phyloP scores from a whole-genome alignment of 1,140 invertebrate genomes.

The Drosophila persimilis region DNA sequence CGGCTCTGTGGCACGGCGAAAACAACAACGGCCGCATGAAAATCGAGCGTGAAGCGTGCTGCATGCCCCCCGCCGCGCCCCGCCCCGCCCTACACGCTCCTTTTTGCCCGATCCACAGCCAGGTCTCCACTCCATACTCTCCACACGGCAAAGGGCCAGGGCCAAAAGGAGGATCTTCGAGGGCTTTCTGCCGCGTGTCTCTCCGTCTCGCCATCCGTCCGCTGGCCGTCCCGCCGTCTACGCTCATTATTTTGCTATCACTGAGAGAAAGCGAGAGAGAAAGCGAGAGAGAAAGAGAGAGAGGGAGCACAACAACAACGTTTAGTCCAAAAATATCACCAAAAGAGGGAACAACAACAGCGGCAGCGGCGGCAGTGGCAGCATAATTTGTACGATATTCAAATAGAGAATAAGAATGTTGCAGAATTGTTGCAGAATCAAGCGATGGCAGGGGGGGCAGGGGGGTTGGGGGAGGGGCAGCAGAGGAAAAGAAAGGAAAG shows the following conservation, averaged over 20 bases:
- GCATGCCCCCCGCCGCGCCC: not conserved
- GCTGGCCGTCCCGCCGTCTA: slow-evolving; percentile 20
- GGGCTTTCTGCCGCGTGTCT: slow-evolving; percentile 5
- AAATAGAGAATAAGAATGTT: slow-evolving; percentile 53
- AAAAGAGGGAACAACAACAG: slow-evolving; percentile 36
- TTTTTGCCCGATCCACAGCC: not conserved
- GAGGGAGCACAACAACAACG: slow-evolving; percentile 30
- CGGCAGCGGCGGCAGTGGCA: slow-evolving; percentile 8
- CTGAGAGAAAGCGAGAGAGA: slow-evolving; percentile 17
- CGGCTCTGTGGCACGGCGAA: not conserved
- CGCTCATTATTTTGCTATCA: slow-evolving; percentile 55
- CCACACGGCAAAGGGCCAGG: slow-evolving; percentile 12
- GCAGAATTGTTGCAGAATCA: slow-evolving; percentile 46
- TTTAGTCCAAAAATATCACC: slow-evolving; percentile 38
- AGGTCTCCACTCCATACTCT: slow-evolving; percentile 30
- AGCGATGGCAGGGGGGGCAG: not conserved
- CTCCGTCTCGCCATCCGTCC: slow-evolving; percentile 1
- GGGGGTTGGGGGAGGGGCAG: not conserved
- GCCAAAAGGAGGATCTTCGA: slow-evolving; percentile 2
- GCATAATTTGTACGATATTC: slow-evolving; percentile 65
- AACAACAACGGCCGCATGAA: slow-evolving; percentile 74
- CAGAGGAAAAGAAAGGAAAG: not conserved
- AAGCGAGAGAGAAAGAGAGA: slow-evolving; percentile 8
- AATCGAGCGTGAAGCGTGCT: slow-evolving; percentile 75
- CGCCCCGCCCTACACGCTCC: not conserved